Conservation (phyloP, 2,797 vertebrate species). For the Coilia nasus region DNA sequence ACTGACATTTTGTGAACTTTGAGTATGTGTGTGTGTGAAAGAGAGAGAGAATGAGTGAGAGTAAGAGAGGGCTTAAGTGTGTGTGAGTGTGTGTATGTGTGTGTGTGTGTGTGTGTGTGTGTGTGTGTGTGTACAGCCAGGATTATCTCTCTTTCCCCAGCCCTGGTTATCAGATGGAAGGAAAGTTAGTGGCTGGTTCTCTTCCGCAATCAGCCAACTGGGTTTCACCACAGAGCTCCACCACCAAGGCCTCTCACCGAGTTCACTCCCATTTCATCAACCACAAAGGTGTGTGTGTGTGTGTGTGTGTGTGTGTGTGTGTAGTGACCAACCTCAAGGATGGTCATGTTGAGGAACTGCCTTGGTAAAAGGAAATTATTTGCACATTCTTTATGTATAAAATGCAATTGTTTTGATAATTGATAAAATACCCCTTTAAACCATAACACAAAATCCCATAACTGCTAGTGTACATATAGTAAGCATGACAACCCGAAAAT, state of each 20-base stretch:
- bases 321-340: not conserved
- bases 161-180: conserved; percentile 72
- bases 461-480: not conserved
- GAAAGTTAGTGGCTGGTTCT: conserved; percentile 33
- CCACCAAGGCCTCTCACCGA: not conserved
- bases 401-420: no score
- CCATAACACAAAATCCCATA: not conserved
- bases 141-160: conserved; percentile 35
- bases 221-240: not conserved
- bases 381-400: no score
- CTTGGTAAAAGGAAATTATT: no score
- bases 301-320: not conserved
- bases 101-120: not conserved
- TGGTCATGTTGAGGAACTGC: not conserved
- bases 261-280: not conserved
- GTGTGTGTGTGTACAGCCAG: not conserved
- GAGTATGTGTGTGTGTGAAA: no score
- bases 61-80: not conserved
- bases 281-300: not conserved
- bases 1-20: no score
- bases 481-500: not conserved
- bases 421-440: no score
- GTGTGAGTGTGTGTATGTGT: not conserved
- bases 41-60: not conserved
- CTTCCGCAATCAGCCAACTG: not conserved